phyloP scores from a whole-genome alignment of 2,113 vertebrate genomes.

The Ictalurus punctatus region DNA sequence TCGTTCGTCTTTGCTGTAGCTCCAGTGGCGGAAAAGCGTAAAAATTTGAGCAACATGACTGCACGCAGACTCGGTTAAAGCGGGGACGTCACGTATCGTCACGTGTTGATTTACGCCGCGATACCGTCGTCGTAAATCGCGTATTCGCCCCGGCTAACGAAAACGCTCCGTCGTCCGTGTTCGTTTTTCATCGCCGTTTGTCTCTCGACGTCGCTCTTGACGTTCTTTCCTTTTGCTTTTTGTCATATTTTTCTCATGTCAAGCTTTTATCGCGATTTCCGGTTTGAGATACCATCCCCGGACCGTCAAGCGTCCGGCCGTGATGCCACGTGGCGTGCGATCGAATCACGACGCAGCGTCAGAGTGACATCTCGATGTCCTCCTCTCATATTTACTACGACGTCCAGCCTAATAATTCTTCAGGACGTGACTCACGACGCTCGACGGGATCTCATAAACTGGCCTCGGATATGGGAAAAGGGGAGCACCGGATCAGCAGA shows the following conservation, averaged over 20 bases:
- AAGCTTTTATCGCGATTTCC: slow-evolving; percentile 22
- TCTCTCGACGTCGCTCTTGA: background rate
- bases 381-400: background rate
- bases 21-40: too few species aligned
- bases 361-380: background rate
- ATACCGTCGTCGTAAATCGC: background rate
- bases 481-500: background rate
- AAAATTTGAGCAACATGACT: too few species aligned
- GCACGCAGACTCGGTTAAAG: too few species aligned
- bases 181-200: background rate
- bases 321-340: background rate
- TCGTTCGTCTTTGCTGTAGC: too few species aligned
- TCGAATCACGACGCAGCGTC: background rate
- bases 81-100: background rate
- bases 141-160: background rate
- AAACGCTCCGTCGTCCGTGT: background rate
- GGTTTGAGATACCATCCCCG: background rate
- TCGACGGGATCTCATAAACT: slow-evolving; percentile 18
- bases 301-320: slow-evolving; percentile 22
- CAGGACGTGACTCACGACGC: slow-evolving; percentile 14
- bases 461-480: background rate
- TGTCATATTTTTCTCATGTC: background rate
- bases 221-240: background rate
- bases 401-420: background rate
- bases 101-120: background rate